Evolutionary conservation across 2,113 vertebrate species (phyloP).

Genomic region (Damaliscus lunatus): DNA sequence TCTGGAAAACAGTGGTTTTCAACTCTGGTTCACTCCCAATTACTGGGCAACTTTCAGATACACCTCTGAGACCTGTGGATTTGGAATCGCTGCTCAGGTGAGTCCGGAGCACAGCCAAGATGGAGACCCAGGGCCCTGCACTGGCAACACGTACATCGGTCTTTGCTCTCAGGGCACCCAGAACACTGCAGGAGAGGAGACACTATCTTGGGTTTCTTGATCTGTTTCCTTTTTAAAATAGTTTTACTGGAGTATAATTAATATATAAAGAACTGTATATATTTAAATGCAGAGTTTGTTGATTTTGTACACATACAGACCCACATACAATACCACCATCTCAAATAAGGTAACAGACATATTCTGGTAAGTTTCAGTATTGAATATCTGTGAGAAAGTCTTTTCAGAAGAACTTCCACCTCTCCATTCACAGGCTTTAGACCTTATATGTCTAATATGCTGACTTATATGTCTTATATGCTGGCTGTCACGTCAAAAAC

Average conservation of each 20-base stretch:
- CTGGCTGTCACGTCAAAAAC: not conserved
- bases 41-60: not conserved
- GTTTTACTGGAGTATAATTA: not conserved
- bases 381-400: not conserved
- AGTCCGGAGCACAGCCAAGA: not conserved
- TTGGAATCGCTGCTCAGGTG: not conserved
- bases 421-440: not conserved
- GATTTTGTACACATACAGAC: not conserved
- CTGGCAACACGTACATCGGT: rapidly evolving
- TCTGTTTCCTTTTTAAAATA: not conserved
- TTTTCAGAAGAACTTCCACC: not conserved
- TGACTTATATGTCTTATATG: not conserved
- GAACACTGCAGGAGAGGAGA: not conserved
- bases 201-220: not conserved
- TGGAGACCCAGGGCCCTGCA: not conserved
- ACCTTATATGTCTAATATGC: not conserved
- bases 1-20: not conserved
- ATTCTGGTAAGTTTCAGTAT: not conserved
- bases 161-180: not conserved
- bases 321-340: not conserved
- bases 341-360: not conserved
- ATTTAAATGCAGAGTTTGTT: not conserved
- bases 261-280: not conserved
- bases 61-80: not conserved
- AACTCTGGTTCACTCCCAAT: not conserved